These are phyloP conservation scores for Sylvicola cinctus DNA, from an alignment of 2,888 invertebrate species.

Conservation along the genomic window DNA sequence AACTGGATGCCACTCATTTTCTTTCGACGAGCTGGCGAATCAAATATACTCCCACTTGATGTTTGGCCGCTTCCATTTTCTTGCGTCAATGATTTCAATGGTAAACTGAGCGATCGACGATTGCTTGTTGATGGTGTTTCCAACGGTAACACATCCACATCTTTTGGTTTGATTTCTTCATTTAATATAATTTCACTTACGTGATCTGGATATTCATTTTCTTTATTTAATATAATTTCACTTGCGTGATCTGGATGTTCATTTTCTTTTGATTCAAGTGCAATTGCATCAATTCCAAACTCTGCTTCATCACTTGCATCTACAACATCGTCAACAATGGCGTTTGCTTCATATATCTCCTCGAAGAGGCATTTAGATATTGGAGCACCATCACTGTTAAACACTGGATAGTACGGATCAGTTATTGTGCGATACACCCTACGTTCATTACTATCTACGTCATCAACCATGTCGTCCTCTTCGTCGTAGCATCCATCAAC, in stretches of 20 bases:
- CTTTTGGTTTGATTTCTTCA: conserved; percentile 19
- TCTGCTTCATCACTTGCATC: conserved; percentile 9
- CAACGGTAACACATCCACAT: conserved; percentile 15
- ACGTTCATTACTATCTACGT: conserved; percentile 19
- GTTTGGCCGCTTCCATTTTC: conserved; percentile 9
- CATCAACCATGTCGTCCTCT: conserved; percentile 12
- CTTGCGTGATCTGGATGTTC: neutral
- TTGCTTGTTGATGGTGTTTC: conserved; percentile 9
- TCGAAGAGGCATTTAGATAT: conserved; percentile 53
- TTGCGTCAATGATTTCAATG: conserved; percentile 40
- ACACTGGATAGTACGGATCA: conserved; percentile 59
- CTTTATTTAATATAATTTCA: conserved; percentile 1
- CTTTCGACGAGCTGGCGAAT: conserved; percentile 26
- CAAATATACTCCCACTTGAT: conserved; percentile 16
- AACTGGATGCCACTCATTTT: conserved; percentile 46
- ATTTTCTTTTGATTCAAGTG: conserved; percentile 6
- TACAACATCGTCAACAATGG: conserved; percentile 12
- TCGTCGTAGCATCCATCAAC: conserved; percentile 1
- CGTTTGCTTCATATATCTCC: conserved; percentile 35
- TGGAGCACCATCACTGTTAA: conserved; percentile 49
- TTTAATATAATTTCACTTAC: neutral
- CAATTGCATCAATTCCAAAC: conserved; percentile 7
- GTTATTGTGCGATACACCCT: conserved; percentile 46
- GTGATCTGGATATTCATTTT: conserved; percentile 6
- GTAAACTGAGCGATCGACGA: conserved; percentile 35